These are phyloP conservation scores for Elephantulus edwardii DNA, from an alignment of 2,113 vertebrate species.

Conservation along the genomic window DNA sequence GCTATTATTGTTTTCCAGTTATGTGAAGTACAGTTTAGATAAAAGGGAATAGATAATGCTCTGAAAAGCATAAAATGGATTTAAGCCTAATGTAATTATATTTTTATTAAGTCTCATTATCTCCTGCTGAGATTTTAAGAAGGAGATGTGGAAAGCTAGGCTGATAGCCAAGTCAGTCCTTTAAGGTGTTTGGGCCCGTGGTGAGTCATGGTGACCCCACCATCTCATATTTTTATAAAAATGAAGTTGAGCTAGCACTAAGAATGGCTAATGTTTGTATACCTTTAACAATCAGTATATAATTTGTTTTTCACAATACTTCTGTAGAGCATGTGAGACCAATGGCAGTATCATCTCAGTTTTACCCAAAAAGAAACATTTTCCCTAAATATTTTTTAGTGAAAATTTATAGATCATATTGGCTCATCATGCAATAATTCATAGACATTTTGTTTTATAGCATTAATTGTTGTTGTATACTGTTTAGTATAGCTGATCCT, in stretches of 20 bases:
- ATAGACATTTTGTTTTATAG: too few species aligned
- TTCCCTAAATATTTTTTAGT: too few species aligned
- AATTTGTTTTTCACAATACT: constrained; percentile 44
- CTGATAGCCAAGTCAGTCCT: constrained; percentile 6
- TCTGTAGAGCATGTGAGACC: neutral
- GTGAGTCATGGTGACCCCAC: constrained; percentile 42
- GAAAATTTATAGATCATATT: too few species aligned
- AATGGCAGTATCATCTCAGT: neutral
- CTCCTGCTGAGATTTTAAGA: constrained; percentile 30
- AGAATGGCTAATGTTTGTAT: constrained; percentile 66
- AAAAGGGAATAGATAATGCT: neutral
- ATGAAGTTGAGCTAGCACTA: constrained; percentile 59
- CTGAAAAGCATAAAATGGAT: constrained; percentile 31
- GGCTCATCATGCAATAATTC: too few species aligned
- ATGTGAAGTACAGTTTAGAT: constrained; percentile 29
- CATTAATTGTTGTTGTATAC: too few species aligned
- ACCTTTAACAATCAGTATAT: constrained; percentile 31
- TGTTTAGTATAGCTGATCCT: too few species aligned
- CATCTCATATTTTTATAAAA: constrained; percentile 64
- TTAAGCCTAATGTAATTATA: neutral
- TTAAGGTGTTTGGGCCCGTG: constrained; percentile 35
- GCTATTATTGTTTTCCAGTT: neutral
- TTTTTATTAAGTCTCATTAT: constrained; percentile 38
- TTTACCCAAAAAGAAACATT: constrained; percentile 31
- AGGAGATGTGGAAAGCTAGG: constrained; percentile 2